Evolutionary conservation across 1,140 invertebrate species (phyloP).

Genomic region (Achroia grisella): DNA sequence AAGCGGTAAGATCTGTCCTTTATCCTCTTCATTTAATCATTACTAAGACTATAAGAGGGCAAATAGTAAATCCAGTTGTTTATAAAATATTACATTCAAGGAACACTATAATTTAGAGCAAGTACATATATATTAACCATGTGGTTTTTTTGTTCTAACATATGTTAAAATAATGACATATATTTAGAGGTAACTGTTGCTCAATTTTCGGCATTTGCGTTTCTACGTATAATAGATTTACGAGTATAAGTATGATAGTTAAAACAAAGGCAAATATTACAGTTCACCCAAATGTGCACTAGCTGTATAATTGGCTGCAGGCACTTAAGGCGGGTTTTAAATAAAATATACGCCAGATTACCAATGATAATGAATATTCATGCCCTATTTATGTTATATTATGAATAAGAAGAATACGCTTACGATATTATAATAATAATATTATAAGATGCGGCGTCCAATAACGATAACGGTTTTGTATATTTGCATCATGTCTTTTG

Average conservation of each 20-base stretch:
- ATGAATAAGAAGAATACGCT: conserved; percentile 13
- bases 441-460: neutral
- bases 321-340: no score
- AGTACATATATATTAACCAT: no score
- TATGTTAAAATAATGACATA: neutral
- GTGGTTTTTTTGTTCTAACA: no score
- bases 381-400: conserved; percentile 16
- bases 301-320: conserved; percentile 40
- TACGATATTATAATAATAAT: conserved; percentile 3
- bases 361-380: conserved; percentile 24
- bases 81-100: no score
- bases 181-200: neutral
- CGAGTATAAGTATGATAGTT: neutral
- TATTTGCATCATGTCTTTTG: neutral
- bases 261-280: conserved; percentile 7
- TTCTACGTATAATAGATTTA: neutral
- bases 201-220: neutral
- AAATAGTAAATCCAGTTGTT: no score
- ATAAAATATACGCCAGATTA: conserved; percentile 22
- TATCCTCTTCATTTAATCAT: no score
- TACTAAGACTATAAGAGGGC: no score
- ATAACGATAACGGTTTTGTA: conserved; percentile 6
- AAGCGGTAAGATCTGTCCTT: no score
- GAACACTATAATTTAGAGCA: no score
- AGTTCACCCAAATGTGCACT: conserved; percentile 18